Percentiles rank a stretch among this genome's conserved stretches.
These are phyloP conservation scores for Heliconius himera DNA, from an alignment of 1,140 invertebrate genomes.

Conservation along the genomic window DNA sequence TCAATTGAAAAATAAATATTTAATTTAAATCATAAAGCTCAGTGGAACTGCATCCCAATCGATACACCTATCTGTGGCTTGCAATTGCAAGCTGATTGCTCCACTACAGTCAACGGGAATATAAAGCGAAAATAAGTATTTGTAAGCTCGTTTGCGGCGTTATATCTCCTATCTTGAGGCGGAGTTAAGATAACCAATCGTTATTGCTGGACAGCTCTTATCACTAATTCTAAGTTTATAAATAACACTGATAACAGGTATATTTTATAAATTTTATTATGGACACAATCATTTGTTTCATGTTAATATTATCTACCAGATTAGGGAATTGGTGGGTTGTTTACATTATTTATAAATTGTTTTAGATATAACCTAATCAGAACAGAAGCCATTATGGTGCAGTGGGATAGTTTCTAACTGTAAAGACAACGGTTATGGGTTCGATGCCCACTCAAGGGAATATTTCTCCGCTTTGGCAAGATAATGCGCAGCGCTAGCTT, in stretches of 20 bases:
- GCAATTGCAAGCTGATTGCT: slow-evolving; percentile 37
- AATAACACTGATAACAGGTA: slow-evolving; percentile 2
- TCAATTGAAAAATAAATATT: neutral
- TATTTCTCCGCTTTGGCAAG: too few relatives aligned
- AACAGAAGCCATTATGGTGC: neutral
- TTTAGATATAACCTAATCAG: too few relatives aligned
- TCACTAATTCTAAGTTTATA: slow-evolving; percentile 11
- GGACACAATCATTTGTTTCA: slow-evolving; percentile 14
- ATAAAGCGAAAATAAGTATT: slow-evolving; percentile 47
- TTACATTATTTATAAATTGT: neutral
- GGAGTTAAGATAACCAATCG: slow-evolving; percentile 17
- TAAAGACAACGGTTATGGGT: neutral
- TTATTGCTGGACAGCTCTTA: slow-evolving; percentile 14
- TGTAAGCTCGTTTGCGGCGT: slow-evolving; percentile 41
- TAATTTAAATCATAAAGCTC: neutral
- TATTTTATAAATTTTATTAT: slow-evolving; percentile 15
- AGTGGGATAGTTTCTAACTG: neutral
- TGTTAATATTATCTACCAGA: neutral
- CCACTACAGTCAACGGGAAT: slow-evolving; percentile 41
- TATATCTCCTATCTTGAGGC: slow-evolving; percentile 16
- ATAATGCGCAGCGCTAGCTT: too few relatives aligned
- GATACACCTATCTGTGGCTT: slow-evolving; percentile 18
- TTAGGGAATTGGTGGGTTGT: neutral
- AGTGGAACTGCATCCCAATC: slow-evolving; percentile 14
- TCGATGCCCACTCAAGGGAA: too few relatives aligned